Evolutionary conservation across 2,888 invertebrate genomes (phyloP).

Genomic region (Nephrotoma appendiculata): DNA sequence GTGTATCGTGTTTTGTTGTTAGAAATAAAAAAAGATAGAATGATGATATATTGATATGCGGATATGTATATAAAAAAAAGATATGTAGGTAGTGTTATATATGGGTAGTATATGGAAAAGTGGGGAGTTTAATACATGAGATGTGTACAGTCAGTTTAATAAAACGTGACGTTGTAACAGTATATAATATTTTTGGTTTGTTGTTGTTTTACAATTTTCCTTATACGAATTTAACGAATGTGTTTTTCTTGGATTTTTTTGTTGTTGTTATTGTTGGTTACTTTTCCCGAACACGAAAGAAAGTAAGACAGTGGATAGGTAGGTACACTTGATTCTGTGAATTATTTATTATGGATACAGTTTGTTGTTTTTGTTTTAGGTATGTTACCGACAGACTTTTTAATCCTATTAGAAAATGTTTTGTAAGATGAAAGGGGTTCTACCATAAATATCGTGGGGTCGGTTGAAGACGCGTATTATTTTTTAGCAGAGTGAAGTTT

Average conservation of each 20-base stretch:
- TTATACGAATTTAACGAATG: not conserved
- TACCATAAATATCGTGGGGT: not conserved
- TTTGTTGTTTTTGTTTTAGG: not conserved
- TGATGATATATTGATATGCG: not conserved
- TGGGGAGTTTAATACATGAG: not conserved
- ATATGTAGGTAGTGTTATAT: not conserved
- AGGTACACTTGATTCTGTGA: not conserved
- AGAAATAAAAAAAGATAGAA: not conserved
- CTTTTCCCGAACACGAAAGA: not conserved
- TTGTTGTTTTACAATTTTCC: not conserved
- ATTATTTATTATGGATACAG: not conserved
- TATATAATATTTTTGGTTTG: not conserved
- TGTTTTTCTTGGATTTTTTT: not conserved
- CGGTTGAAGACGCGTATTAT: not conserved
- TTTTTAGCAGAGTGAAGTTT: not conserved
- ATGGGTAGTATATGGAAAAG: not conserved
- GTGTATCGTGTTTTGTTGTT: not conserved
- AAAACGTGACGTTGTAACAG: not conserved
- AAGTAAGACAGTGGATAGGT: not conserved
- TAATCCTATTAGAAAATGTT: not conserved
- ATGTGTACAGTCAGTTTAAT: not conserved
- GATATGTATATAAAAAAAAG: not conserved
- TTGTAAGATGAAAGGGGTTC: not conserved
- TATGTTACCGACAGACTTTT: not conserved
- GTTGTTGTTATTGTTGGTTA: not conserved